A percentile compares a stretch with the other conserved stretches of the same genome.
These are phyloP conservation scores for Phyllostomus discolor DNA, from an alignment of 2,113 vertebrate species.

Conservation along the genomic window DNA sequence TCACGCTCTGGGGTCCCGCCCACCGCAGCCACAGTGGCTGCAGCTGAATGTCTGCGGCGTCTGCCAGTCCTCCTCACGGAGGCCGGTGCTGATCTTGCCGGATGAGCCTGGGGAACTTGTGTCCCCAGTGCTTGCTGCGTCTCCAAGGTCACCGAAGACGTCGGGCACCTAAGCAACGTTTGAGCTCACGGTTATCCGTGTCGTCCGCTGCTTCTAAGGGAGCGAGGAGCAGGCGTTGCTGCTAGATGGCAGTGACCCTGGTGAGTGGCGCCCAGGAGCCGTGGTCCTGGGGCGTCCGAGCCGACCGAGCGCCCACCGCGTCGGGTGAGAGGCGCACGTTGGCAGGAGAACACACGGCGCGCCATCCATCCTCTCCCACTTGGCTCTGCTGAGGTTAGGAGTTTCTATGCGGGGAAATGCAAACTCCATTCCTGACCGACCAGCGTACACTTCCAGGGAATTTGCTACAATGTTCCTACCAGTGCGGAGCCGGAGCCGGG, in stretches of 20 bases:
- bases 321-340: background rate
- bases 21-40: background rate
- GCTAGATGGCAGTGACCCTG: background rate
- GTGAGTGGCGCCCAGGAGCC: background rate
- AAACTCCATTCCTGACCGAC: background rate
- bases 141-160: background rate
- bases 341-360: background rate
- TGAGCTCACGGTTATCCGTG: background rate
- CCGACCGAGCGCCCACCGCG: background rate
- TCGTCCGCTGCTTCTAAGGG: background rate
- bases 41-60: background rate
- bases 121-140: background rate
- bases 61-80: background rate
- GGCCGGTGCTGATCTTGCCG: background rate
- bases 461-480: background rate
- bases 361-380: background rate
- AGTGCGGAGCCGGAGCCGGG: background rate
- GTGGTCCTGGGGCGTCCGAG: slow-evolving; percentile 3
- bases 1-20: accelerated
- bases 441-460: background rate
- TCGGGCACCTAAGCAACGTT: background rate
- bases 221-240: background rate
- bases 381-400: background rate
- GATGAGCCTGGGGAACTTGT: background rate
- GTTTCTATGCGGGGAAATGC: background rate